A percentile compares a stretch with the other conserved stretches of the same genome.
phyloP scores from a whole-genome alignment of 2,797 vertebrate genomes.

The Bothrops alternatus region DNA sequence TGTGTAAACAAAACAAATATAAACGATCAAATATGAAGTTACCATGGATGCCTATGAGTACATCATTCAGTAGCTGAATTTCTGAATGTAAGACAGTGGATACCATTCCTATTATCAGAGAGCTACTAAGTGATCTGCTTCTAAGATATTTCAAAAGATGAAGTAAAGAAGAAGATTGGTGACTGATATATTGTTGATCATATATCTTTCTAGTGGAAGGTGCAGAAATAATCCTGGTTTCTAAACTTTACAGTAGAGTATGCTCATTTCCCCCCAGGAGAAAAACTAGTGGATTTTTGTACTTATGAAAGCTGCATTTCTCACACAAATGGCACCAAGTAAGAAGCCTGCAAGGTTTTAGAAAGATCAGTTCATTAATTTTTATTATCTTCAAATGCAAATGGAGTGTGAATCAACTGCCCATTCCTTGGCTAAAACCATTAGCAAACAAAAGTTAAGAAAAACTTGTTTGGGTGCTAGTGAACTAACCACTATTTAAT shows the following conservation, averaged over 20 bases:
- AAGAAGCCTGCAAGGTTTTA: neutral
- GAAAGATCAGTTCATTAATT: neutral
- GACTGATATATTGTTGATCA: neutral
- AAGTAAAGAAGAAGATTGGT: neutral
- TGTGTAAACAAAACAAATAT: neutral
- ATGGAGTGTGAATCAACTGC: neutral
- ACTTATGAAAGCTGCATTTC: neutral
- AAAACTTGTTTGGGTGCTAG: neutral
- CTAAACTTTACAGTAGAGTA: neutral
- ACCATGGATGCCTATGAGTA: neutral
- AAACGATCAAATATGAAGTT: fast-evolving
- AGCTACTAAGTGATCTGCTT: neutral
- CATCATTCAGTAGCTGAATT: neutral
- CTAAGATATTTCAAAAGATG: neutral
- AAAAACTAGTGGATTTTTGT: neutral
- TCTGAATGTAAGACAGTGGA: neutral
- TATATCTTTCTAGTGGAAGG: neutral
- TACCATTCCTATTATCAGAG: neutral
- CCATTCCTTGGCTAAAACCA: neutral
- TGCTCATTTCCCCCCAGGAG: neutral
- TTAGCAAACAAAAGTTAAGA: neutral
- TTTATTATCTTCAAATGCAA: neutral
- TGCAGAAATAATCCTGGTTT: neutral
- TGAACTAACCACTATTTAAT: neutral
- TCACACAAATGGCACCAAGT: neutral